phyloP scores from a whole-genome alignment of 2,888 invertebrate species.

The Habroteleia sp. region DNA sequence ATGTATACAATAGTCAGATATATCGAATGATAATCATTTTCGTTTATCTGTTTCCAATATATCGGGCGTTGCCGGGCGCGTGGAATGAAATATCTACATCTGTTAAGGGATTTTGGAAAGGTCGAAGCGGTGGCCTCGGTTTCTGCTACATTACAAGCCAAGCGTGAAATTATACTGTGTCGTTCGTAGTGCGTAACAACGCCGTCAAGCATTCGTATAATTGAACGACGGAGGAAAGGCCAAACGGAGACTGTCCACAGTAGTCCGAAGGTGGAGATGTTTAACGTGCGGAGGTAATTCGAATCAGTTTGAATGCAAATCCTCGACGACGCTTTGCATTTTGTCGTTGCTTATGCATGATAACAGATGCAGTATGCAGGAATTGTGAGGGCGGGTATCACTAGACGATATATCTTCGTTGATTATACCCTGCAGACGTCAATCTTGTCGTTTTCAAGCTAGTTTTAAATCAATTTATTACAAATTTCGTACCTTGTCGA shows the following conservation, averaged over 20 bases:
- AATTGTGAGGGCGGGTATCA: slow-evolving; percentile 51
- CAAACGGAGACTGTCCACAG: slow-evolving; percentile 11
- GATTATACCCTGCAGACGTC: slow-evolving; percentile 57
- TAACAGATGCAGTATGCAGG: slow-evolving; percentile 48
- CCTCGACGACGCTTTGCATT: slow-evolving; percentile 74
- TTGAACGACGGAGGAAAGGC: slow-evolving; percentile 65
- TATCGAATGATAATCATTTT: slow-evolving; percentile 60
- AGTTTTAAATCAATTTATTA: slow-evolving; percentile 43
- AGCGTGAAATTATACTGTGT: slow-evolving; percentile 75
- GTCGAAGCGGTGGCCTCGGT: slow-evolving; percentile 24
- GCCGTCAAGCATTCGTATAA: slow-evolving; percentile 71
- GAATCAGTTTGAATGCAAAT: slow-evolving; percentile 75
- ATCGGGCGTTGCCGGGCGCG: slow-evolving; percentile 36
- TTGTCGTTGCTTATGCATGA: slow-evolving; percentile 69
- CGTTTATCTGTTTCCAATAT: slow-evolving; percentile 62
- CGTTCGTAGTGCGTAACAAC: slow-evolving; percentile 72
- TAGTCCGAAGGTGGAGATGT: slow-evolving; percentile 42
- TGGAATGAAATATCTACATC: slow-evolving; percentile 57
- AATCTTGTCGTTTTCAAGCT: slow-evolving; percentile 45
- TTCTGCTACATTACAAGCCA: slow-evolving; percentile 67
- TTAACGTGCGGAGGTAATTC: slow-evolving; percentile 65
- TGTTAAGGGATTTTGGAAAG: slow-evolving; percentile 43
- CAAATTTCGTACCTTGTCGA: slow-evolving; percentile 5
- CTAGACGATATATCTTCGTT: slow-evolving; percentile 51
- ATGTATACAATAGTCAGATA: slow-evolving; percentile 47